Percentiles rank a stretch among this genome's conserved stretches.
phyloP scores from a whole-genome alignment of 53 echinoderm and acorn worm genomes.

The Holothuria leucospilota region DNA sequence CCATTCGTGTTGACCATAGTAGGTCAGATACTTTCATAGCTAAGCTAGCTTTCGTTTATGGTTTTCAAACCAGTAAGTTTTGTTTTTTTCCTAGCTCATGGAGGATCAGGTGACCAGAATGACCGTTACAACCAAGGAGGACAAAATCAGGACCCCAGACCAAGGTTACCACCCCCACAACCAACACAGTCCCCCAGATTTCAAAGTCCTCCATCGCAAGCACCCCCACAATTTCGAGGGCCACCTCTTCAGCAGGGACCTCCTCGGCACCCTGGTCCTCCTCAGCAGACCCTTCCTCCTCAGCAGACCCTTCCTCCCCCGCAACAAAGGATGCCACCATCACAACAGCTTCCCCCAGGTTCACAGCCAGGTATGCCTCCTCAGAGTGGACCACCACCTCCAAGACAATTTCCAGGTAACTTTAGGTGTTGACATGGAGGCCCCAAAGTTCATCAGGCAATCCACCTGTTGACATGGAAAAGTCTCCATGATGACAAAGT shows the following conservation, averaged over 20 bases:
- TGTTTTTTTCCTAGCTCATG: conserved; percentile 19
- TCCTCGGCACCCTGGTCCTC: conserved; percentile 51
- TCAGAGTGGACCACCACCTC: conserved; percentile 56
- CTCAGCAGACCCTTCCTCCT: conserved; percentile 35
- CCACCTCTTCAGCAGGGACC: conserved; percentile 64
- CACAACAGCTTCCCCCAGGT: conserved; percentile 43
- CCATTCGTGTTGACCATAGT: too few species aligned
- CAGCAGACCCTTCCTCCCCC: conserved; percentile 41
- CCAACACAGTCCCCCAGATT: conserved; percentile 47
- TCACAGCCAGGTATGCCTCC: conserved; percentile 45
- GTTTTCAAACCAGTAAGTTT: background rate
- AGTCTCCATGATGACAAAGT: too few species aligned
- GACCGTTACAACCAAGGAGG: conserved; percentile 15
- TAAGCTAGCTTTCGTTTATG: background rate
- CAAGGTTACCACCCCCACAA: conserved; percentile 1
- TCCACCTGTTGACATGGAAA: too few species aligned
- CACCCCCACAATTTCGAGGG: conserved; percentile 48
- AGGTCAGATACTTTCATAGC: too few species aligned
- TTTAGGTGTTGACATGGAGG: background rate
- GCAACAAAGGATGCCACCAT: conserved; percentile 71
- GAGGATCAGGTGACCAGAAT: conserved; percentile 38
- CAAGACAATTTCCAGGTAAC: conserved; percentile 60
- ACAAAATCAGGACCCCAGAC: background rate
- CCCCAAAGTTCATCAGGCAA: too few species aligned
- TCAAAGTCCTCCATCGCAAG: conserved; percentile 52